These are phyloP conservation scores for Tiphia femorata DNA, from an alignment of 2,888 invertebrate species.

Conservation along the genomic window DNA sequence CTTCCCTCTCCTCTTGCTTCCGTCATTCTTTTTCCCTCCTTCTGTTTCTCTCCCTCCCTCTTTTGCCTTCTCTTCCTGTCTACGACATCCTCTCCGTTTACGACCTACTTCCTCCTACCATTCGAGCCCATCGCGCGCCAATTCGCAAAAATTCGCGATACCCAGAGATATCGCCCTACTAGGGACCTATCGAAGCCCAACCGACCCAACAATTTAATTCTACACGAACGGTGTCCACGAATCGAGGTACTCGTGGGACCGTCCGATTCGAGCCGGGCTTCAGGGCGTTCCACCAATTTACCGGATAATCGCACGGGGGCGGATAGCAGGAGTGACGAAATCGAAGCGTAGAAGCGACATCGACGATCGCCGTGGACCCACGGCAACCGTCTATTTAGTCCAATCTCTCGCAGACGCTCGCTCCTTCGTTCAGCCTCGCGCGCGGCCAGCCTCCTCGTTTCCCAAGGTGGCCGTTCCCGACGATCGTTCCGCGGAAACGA, in stretches of 20 bases:
- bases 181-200: too few species aligned
- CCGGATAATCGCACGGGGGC: not conserved
- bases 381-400: slow-evolving; percentile 29
- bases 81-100: not conserved
- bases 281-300: too few species aligned
- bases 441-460: slow-evolving; percentile 35
- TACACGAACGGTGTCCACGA: not conserved
- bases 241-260: not conserved
- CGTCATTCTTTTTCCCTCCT: not conserved
- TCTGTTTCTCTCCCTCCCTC: slow-evolving; percentile 9
- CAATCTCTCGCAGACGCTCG: slow-evolving; percentile 26
- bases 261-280: not conserved
- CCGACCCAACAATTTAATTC: too few species aligned
- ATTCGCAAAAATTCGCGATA: too few species aligned
- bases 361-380: slow-evolving; percentile 6
- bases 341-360: slow-evolving; percentile 8
- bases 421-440: slow-evolving; percentile 4
- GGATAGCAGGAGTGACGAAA: slow-evolving; percentile 33
- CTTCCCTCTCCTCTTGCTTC: not conserved
- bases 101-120: not conserved
- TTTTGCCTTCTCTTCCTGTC: not conserved
- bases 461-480: slow-evolving; percentile 37
- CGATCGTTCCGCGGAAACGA: slow-evolving; percentile 39
- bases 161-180: too few species aligned
- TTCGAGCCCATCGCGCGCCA: too few species aligned